Evolutionary conservation across 2,888 invertebrate species (phyloP).

Genomic region (Pollenia labialis): DNA sequence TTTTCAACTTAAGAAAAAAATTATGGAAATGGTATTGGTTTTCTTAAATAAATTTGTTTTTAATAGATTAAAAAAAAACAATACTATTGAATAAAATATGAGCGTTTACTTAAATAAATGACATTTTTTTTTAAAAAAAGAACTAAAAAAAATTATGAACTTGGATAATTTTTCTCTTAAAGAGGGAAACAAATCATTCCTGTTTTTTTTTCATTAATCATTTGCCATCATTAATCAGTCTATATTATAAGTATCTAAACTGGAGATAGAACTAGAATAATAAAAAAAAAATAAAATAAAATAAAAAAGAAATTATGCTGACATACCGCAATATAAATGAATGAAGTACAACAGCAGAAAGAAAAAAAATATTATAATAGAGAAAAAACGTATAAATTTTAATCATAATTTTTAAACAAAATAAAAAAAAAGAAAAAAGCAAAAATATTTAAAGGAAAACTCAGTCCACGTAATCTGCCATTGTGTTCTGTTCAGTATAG

Average conservation of each 20-base stretch:
- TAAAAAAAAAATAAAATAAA: constrained; percentile 10
- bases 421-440: constrained; percentile 20
- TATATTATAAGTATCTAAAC: constrained; percentile 50
- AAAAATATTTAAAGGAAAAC: constrained; percentile 40
- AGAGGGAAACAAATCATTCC: background rate
- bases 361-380: constrained; percentile 1
- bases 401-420: constrained; percentile 66
- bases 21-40: background rate
- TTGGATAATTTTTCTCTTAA: constrained; percentile 3
- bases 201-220: constrained; percentile 66
- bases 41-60: constrained; percentile 38
- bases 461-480: constrained; percentile 15
- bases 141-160: background rate
- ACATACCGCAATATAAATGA: constrained; percentile 64
- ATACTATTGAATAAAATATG: constrained; percentile 58
- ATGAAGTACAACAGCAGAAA: constrained; percentile 31
- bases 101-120: constrained; percentile 55
- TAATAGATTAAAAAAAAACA: constrained; percentile 33
- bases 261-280: background rate
- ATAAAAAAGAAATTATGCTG: constrained; percentile 39
- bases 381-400: constrained; percentile 58
- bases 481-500: background rate
- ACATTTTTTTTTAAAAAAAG: constrained; percentile 40
- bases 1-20: background rate
- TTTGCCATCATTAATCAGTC: constrained; percentile 71